A percentile compares a stretch with the other conserved stretches of the same genome.
Evolutionary conservation across 2,888 invertebrate species (phyloP).

Genomic region (Gastrophysa polygoni): DNA sequence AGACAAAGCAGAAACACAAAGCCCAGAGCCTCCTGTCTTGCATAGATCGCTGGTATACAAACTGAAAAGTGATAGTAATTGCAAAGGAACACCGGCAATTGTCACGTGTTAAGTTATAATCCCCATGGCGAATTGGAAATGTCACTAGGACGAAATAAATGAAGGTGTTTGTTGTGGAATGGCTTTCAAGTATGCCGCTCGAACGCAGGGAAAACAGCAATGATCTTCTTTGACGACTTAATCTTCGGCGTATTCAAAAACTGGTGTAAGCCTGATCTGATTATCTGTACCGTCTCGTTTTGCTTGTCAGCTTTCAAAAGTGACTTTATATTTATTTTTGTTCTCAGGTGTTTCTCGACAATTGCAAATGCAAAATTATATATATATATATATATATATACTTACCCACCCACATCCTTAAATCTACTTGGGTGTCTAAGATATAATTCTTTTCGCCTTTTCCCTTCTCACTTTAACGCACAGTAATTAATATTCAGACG

Average conservation of each 20-base stretch:
- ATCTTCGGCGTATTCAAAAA: slow-evolving; percentile 36
- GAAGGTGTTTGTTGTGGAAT: slow-evolving; percentile 53
- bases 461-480: too few relatives aligned
- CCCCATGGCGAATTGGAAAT: slow-evolving; percentile 58
- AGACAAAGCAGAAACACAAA: neutral
- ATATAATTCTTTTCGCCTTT: too few relatives aligned
- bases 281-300: slow-evolving; percentile 30
- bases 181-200: slow-evolving; percentile 40
- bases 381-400: too few relatives aligned
- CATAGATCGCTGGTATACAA: neutral
- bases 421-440: too few relatives aligned
- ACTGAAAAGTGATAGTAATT: slow-evolving; percentile 43
- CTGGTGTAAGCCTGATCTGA: slow-evolving; percentile 33
- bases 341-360: neutral
- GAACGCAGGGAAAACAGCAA: slow-evolving; percentile 32
- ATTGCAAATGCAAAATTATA: neutral
- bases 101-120: slow-evolving; percentile 54
- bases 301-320: slow-evolving; percentile 28
- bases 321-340: neutral
- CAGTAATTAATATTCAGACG: too few relatives aligned
- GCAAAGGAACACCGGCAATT: slow-evolving; percentile 50
- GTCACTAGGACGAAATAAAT: slow-evolving; percentile 60
- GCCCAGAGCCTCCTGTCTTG: neutral
- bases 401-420: too few relatives aligned
- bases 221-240: slow-evolving; percentile 47